Evolutionary conservation across 2,797 vertebrate species (phyloP).

Genomic region (Clarias laeviceps): DNA sequence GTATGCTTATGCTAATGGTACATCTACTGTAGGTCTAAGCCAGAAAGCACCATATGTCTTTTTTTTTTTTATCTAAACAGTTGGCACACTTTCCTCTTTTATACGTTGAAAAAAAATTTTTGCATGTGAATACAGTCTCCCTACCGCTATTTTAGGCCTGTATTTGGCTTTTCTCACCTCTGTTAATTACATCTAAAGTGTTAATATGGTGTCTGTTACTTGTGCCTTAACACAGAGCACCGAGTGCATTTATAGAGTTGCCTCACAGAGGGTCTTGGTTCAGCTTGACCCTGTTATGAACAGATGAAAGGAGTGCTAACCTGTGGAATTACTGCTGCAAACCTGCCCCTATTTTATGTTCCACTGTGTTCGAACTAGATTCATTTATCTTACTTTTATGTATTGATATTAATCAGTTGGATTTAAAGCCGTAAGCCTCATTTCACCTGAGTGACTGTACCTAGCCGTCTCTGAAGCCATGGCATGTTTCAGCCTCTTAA

Average conservation of each 20-base stretch:
- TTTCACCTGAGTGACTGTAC: conserved; percentile 33
- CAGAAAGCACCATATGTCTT: background rate
- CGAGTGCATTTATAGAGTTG: conserved; percentile 54
- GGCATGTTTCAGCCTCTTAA: conserved; percentile 65
- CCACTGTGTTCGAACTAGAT: conserved; percentile 51
- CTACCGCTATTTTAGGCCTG: background rate
- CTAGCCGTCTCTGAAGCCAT: conserved; percentile 34
- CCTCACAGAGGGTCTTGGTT: conserved; percentile 51
- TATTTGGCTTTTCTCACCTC: conserved; percentile 39
- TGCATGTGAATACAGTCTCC: background rate
- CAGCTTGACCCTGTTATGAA: conserved; percentile 56
- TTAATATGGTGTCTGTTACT: conserved; percentile 54
- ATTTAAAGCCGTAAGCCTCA: conserved; percentile 35
- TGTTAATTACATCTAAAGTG: conserved; percentile 58
- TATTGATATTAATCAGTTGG: conserved; percentile 51
- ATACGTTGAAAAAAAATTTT: background rate
- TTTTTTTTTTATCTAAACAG: background rate
- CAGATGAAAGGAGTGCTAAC: conserved; percentile 57
- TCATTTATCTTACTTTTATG: conserved; percentile 49
- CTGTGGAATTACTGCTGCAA: conserved; percentile 54
- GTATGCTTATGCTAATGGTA: background rate
- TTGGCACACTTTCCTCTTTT: conserved; percentile 2
- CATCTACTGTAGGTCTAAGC: background rate
- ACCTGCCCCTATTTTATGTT: conserved; percentile 47
- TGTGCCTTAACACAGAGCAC: conserved; percentile 40